Conservation (phyloP, 1,140 invertebrate species). For the Pemphigus obesinymphae region DNA sequence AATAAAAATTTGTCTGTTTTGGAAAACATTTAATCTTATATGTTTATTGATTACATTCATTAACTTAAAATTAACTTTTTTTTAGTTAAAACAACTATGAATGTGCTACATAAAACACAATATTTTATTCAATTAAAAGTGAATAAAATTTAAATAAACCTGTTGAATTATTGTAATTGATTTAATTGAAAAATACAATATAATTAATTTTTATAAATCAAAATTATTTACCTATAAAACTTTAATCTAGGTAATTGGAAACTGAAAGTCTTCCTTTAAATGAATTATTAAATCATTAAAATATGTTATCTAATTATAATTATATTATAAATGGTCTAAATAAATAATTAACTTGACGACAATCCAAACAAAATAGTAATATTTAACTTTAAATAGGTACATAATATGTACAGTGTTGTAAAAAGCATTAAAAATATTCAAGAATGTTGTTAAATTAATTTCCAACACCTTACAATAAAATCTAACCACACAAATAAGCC, state of each 20-base stretch:
- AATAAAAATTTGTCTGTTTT: neutral
- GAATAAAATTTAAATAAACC: neutral
- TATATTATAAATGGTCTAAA: neutral
- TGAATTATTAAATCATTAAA: neutral
- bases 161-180: neutral
- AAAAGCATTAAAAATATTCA: constrained; percentile 3
- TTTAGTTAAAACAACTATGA: neutral
- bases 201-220: neutral
- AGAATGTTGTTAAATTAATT: constrained; percentile 9
- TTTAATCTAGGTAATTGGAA: constrained; percentile 17
- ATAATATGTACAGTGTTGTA: constrained; percentile 15
- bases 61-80: neutral
- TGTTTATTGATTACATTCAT: constrained; percentile 1
- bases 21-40: constrained; percentile 13
- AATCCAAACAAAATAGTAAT: constrained; percentile 16
- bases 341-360: constrained; percentile 16
- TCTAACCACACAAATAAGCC: neutral
- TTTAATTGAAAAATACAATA: constrained; percentile 16
- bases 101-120: constrained; percentile 18
- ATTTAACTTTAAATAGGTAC: constrained; percentile 4
- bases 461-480: constrained; percentile 31
- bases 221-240: neutral
- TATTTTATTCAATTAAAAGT: neutral
- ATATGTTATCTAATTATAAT: neutral
- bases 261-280: neutral